Evolutionary conservation across 2,888 invertebrate species (phyloP).

Genomic region (Malthinus seriepunctatus): DNA sequence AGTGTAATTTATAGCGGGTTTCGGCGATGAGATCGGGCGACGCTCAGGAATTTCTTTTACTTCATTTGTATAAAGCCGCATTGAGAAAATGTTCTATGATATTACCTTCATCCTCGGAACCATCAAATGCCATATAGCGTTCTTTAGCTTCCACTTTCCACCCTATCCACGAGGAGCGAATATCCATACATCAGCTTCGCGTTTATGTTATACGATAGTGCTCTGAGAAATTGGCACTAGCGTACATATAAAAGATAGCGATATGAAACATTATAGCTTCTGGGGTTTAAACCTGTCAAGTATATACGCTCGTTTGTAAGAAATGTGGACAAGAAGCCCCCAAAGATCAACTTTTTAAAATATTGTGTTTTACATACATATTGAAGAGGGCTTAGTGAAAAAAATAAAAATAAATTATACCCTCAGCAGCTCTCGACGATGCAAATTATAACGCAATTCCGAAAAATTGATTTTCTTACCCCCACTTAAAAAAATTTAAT

Average conservation of each 20-base stretch:
- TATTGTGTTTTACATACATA: conserved; percentile 34
- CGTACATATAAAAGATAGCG: conserved; percentile 48
- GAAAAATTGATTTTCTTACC: too few species aligned
- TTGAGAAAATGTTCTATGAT: conserved; percentile 39
- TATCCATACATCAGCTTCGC: conserved; percentile 48
- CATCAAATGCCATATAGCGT: conserved; percentile 43
- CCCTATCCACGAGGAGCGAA: conserved; percentile 44
- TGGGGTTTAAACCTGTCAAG: conserved; percentile 47
- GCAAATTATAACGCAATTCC: too few species aligned
- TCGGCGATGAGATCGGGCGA: conserved; percentile 47
- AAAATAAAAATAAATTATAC: conserved; percentile 11
- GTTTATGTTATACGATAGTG: conserved; percentile 48
- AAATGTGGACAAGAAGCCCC: conserved; percentile 43
- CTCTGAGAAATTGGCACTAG: conserved; percentile 48
- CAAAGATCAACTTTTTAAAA: conserved; percentile 38
- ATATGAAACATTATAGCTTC: conserved; percentile 50
- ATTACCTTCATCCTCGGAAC: conserved; percentile 47
- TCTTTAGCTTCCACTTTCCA: conserved; percentile 48
- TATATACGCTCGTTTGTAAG: conserved; percentile 43
- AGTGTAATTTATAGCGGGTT: conserved; percentile 53
- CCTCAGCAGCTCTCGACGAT: too few species aligned
- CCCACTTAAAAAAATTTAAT: too few species aligned
- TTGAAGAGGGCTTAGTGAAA: conserved; percentile 27
- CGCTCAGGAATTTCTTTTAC: conserved; percentile 47
- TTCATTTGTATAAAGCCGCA: conserved; percentile 46